phyloP scores from a whole-genome alignment of 2,113 vertebrate genomes.

The Gobiocypris rarus region DNA sequence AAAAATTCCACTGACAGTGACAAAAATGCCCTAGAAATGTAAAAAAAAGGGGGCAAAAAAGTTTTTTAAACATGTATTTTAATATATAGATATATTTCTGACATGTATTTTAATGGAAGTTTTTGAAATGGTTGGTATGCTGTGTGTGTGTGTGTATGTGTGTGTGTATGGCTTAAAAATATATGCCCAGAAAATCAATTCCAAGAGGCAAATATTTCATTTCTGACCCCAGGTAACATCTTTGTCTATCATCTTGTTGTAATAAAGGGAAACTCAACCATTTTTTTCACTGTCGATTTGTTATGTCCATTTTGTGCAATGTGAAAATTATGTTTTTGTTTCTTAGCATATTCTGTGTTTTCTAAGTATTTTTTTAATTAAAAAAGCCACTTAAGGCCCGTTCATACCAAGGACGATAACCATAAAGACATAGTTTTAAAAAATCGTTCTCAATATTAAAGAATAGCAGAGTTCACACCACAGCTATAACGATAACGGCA shows the following conservation, averaged over 20 bases:
- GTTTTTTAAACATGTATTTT: slow-evolving; percentile 16
- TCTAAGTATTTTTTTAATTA: neutral
- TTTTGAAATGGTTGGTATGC: slow-evolving; percentile 9
- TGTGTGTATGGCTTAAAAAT: too few relatives aligned
- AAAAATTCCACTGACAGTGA: neutral
- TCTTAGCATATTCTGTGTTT: neutral
- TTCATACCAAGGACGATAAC: too few relatives aligned
- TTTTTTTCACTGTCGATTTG: neutral
- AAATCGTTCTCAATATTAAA: too few relatives aligned
- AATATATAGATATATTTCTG: slow-evolving; percentile 39
- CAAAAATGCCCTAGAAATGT: neutral
- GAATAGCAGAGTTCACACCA: too few relatives aligned
- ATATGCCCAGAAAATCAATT: neutral
- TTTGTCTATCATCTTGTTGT: slow-evolving; percentile 3
- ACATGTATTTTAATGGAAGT: neutral
- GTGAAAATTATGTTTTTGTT: neutral
- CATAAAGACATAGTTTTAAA: too few relatives aligned
- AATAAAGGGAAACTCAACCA: slow-evolving; percentile 4
- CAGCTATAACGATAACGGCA: too few relatives aligned
- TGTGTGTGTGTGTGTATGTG: neutral
- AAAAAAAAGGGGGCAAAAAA: neutral
- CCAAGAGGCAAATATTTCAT: neutral
- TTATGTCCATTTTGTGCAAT: slow-evolving; percentile 15
- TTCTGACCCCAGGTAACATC: slow-evolving; percentile 1
- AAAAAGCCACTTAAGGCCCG: neutral